Percentiles rank a stretch among this genome's conserved stretches.
Conservation (phyloP, 2,888 invertebrate genomes). For the Tenthredo notha region DNA sequence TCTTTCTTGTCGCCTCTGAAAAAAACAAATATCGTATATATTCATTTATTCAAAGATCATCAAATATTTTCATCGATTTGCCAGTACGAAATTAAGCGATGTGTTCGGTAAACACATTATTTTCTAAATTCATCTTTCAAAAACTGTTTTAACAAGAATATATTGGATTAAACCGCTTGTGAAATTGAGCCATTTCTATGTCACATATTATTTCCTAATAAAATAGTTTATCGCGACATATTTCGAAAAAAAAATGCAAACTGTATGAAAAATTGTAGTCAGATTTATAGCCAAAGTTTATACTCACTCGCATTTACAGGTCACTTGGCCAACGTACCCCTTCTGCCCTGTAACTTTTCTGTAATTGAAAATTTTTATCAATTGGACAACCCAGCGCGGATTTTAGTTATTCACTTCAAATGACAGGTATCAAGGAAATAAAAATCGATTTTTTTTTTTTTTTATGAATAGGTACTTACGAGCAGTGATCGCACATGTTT, state of each 20-base stretch:
- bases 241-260: not conserved
- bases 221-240: not conserved
- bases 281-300: not conserved
- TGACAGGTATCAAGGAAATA: not conserved
- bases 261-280: not conserved
- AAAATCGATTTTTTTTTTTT: not conserved
- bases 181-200: not conserved
- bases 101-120: not conserved
- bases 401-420: not conserved
- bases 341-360: slow-evolving; percentile 70
- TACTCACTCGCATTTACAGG: slow-evolving; percentile 71
- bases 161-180: not conserved
- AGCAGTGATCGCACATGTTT: slow-evolving; percentile 71
- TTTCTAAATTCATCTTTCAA: not conserved
- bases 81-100: not conserved
- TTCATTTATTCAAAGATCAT: not conserved
- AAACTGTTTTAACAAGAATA: not conserved
- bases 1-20: slow-evolving; percentile 65
- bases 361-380: not conserved
- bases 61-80: not conserved
- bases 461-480: slow-evolving; percentile 63
- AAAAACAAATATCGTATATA: not conserved
- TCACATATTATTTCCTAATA: not conserved
- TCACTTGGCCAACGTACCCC: slow-evolving; percentile 70
- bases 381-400: not conserved